Base-by-base conservation (phyloP, 1,140 invertebrate species). In the Drosophila persimilis region DNA sequence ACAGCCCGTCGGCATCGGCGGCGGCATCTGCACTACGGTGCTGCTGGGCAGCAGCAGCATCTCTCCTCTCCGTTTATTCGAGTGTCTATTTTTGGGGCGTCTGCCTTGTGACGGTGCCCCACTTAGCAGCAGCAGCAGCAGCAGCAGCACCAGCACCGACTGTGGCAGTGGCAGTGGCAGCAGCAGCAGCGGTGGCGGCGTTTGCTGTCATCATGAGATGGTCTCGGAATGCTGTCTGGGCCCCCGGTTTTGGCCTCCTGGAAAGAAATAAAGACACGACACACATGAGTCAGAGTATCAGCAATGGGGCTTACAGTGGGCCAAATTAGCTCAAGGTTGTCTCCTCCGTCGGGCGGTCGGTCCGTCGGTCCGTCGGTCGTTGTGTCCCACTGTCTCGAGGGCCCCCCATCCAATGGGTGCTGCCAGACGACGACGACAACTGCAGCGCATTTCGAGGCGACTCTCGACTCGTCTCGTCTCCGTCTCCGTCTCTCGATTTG, bases 321-420 rank as follows among this genome's bases (percentile, higher is more conserved):
- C 83, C 84, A 89, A 86, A 86, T 86, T 86, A 89, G 83, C 83
- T 86, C 83, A 86, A 89, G 83, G 83, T 88, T 86, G 83, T 89
- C 84, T 83, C 15, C 22, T 62, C 35, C 5, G 11, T 39, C 35
- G 35, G 11, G 13, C 11, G 11, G 17, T 17, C 17, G 17, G 11
- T 39, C 11, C 15, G 15, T 15, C 15, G 15, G 15, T 15, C 15
- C 5, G 11, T 39, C 35, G 35, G 11, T 39, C 11, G 11, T 5
- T 39, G 35, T 55, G 29, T 62, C 51, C 46, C 59, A 29, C 43
- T 77, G 73, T 56, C 62, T 67, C 43, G 24, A 20, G 7, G 50
- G 29, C 41, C 47, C 45, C 48, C 31, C 31, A 31, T 9, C 2
- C 31, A 31, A 31, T 9, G 31, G 8, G 63, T 59, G 46, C 47